Conservation (phyloP, 92 coral and sea anemone species). For the Epizoanthus ramosus region DNA sequence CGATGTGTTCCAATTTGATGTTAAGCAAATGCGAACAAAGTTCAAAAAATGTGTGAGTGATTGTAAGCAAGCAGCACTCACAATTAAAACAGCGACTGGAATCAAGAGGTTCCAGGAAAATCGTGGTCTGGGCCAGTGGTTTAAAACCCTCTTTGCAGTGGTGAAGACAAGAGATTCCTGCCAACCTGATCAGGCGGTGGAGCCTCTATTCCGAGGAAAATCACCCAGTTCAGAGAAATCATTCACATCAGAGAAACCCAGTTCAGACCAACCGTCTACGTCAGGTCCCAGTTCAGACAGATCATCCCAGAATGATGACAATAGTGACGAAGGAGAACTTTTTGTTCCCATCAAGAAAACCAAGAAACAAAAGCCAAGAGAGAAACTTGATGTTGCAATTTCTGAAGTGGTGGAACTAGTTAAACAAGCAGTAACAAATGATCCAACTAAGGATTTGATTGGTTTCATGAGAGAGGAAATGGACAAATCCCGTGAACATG, state of each 20-base stretch:
- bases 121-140: slow-evolving; percentile 42
- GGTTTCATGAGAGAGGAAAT: slow-evolving; percentile 23
- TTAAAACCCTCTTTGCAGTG: slow-evolving; percentile 23
- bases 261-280: not conserved
- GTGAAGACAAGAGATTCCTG: slow-evolving; percentile 50
- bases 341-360: slow-evolving; percentile 25
- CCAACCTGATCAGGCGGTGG: slow-evolving; percentile 47
- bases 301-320: slow-evolving; percentile 19
- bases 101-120: slow-evolving; percentile 49
- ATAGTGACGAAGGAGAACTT: slow-evolving; percentile 21
- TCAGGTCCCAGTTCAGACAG: not conserved
- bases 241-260: slow-evolving; percentile 1
- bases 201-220: slow-evolving; percentile 32
- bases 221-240: not conserved
- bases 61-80: slow-evolving; percentile 52
- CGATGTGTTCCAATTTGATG: slow-evolving; percentile 24
- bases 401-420: slow-evolving; percentile 29
- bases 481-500: slow-evolving; percentile 37
- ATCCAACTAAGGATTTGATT: slow-evolving; percentile 37
- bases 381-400: slow-evolving; percentile 22
- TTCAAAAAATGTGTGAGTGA: slow-evolving; percentile 56
- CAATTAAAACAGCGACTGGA: slow-evolving; percentile 47
- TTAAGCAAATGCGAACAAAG: slow-evolving; percentile 49
- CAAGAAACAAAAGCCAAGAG: slow-evolving; percentile 24
- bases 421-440: slow-evolving; percentile 31